These are phyloP conservation scores for Corythaeola cristata DNA, from an alignment of 2,113 vertebrate species.

Conservation along the genomic window DNA sequence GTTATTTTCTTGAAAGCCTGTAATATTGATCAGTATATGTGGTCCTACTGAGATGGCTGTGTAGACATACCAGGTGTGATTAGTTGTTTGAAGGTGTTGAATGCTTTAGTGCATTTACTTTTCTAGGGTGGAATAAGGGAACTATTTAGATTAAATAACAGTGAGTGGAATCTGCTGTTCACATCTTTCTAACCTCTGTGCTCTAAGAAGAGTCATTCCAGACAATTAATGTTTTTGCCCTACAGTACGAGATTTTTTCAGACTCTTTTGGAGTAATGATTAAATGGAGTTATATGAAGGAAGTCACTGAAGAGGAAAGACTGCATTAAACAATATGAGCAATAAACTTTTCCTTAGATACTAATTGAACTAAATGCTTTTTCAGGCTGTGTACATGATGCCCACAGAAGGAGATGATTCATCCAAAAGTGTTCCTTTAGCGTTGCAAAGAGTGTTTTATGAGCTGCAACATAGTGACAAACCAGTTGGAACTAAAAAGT, in stretches of 20 bases:
- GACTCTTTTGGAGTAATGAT: neutral
- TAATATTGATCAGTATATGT: neutral
- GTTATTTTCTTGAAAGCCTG: neutral
- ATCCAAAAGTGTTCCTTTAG: constrained; percentile 97
- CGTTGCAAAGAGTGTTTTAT: constrained; percentile 97
- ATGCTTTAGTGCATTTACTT: neutral
- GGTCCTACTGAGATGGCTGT: neutral
- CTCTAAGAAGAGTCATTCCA: neutral
- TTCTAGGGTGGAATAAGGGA: neutral
- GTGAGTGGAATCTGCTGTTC: neutral
- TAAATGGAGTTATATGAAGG: neutral
- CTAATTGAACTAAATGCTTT: constrained; percentile 51
- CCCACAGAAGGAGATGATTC: constrained; percentile 98
- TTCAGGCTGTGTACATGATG: constrained; percentile 99
- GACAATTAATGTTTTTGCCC: neutral
- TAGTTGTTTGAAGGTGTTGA: neutral
- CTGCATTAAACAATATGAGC: neutral
- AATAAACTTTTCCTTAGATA: neutral
- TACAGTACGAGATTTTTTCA: neutral
- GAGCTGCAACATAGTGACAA: constrained; percentile 99
- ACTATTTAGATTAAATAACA: neutral
- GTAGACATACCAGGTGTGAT: rapidly evolving
- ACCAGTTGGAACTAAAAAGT: constrained; percentile 97
- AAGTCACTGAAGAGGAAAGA: neutral
- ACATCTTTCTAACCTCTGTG: neutral